Evolutionary conservation across 2,797 vertebrate species (phyloP).

Genomic region (Catharus ustulatus): DNA sequence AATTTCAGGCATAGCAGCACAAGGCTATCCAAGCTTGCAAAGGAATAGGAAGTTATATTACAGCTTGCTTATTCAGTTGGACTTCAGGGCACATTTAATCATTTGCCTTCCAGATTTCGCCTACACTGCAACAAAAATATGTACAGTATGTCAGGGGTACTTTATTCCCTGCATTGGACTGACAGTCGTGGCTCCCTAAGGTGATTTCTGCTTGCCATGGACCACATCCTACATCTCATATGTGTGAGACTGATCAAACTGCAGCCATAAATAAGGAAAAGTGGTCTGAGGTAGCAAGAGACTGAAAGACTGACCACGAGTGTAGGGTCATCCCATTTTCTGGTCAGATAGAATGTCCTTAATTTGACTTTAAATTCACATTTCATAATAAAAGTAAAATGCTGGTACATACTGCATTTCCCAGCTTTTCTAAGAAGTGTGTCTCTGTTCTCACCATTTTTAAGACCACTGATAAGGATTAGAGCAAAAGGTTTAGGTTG

Average conservation of each 20-base stretch:
- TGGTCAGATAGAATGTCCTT: not conserved
- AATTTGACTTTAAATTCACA: not conserved
- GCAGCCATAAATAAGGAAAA: not conserved
- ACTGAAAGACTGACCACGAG: not conserved
- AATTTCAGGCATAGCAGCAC: not conserved
- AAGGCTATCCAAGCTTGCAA: not conserved
- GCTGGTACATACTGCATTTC: not conserved
- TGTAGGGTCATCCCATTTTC: not conserved
- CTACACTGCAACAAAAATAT: not conserved
- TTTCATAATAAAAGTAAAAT: not conserved
- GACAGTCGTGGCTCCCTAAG: not conserved
- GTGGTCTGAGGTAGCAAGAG: not conserved
- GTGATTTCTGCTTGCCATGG: not conserved
- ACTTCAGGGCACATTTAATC: conserved; percentile 5
- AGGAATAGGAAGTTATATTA: not conserved
- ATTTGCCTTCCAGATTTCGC: conserved; percentile 11
- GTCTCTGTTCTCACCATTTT: not conserved
- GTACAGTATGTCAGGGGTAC: not conserved
- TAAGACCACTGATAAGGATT: not conserved
- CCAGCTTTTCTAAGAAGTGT: not conserved
- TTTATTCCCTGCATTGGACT: not conserved
- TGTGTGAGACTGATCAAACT: not conserved
- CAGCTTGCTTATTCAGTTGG: not conserved
- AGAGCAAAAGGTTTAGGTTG: not conserved
- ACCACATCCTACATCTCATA: not conserved